These are phyloP conservation scores for Apodemia hepburni DNA, from an alignment of 2,888 invertebrate genomes.

Conservation along the genomic window DNA sequence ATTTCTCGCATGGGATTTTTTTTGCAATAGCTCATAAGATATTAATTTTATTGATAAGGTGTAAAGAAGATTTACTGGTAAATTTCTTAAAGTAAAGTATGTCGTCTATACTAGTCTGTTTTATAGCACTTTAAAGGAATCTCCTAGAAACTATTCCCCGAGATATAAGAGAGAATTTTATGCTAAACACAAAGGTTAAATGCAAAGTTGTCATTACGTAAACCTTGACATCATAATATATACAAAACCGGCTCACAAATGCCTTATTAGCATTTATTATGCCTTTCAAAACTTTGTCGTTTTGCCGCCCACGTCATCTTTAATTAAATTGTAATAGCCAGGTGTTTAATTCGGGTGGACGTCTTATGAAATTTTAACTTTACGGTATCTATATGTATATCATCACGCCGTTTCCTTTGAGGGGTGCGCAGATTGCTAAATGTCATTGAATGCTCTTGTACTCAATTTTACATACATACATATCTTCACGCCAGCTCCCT, in stretches of 20 bases:
- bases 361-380: conserved; percentile 1
- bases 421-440: background rate
- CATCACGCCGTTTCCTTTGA: background rate
- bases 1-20: too few relatives aligned
- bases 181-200: conserved; percentile 22
- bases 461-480: too few relatives aligned
- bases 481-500: too few relatives aligned
- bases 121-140: background rate
- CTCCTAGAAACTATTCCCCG: background rate
- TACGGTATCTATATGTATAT: background rate
- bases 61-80: too few relatives aligned
- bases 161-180: conserved; percentile 18
- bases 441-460: too few relatives aligned
- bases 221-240: conserved; percentile 17
- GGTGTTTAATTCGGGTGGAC: background rate
- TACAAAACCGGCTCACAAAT: conserved; percentile 20
- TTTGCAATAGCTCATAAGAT: too few relatives aligned
- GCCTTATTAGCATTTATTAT: conserved; percentile 22
- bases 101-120: background rate
- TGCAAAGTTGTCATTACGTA: conserved; percentile 22
- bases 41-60: too few relatives aligned
- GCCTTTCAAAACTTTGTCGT: conserved; percentile 12
- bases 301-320: conserved; percentile 12
- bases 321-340: conserved; percentile 7
- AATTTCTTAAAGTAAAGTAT: background rate